phyloP scores from a whole-genome alignment of 30 jellyfish, hydroid and myxozoan genomes.

The Morbakka virulenta region DNA sequence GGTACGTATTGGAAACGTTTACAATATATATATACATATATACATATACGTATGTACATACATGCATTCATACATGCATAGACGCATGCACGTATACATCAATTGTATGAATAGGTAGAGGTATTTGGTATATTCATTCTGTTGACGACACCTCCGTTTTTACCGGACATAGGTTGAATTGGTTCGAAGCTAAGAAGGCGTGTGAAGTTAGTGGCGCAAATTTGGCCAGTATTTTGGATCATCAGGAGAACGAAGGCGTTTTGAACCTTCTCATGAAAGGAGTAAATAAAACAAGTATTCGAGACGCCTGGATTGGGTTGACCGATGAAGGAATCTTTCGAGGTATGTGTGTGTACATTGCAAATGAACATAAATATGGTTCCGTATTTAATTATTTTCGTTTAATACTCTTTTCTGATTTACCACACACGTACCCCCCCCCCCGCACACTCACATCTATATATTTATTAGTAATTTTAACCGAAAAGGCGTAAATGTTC shows the following conservation, averaged over 20 bases:
- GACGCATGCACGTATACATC: too few species aligned
- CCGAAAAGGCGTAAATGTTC: too few species aligned
- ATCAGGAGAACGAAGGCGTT: slow-evolving; percentile 72
- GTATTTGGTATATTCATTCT: too few species aligned
- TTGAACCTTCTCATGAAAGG: slow-evolving; percentile 22
- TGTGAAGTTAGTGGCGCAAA: slow-evolving; percentile 50
- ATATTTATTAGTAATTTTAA: too few species aligned
- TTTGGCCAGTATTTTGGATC: slow-evolving; percentile 55
- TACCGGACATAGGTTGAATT: slow-evolving; percentile 74
- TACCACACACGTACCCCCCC: too few species aligned
- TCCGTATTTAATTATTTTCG: neutral
- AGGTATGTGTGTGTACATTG: slow-evolving; percentile 23
- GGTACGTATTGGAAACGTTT: too few species aligned
- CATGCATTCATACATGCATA: neutral
- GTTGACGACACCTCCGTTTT: too few species aligned
- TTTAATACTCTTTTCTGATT: too few species aligned
- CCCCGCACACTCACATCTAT: too few species aligned
- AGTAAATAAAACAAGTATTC: slow-evolving; percentile 10
- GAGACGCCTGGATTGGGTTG: slow-evolving; percentile 87
- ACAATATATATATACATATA: neutral
- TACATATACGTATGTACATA: neutral
- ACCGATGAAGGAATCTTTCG: slow-evolving; percentile 77
- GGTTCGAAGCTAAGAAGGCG: slow-evolving; percentile 60
- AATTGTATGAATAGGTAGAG: too few species aligned
- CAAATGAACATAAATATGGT: neutral